Evolutionary conservation across 2,888 invertebrate species (phyloP).

Genomic region (Erannis defoliaria): DNA sequence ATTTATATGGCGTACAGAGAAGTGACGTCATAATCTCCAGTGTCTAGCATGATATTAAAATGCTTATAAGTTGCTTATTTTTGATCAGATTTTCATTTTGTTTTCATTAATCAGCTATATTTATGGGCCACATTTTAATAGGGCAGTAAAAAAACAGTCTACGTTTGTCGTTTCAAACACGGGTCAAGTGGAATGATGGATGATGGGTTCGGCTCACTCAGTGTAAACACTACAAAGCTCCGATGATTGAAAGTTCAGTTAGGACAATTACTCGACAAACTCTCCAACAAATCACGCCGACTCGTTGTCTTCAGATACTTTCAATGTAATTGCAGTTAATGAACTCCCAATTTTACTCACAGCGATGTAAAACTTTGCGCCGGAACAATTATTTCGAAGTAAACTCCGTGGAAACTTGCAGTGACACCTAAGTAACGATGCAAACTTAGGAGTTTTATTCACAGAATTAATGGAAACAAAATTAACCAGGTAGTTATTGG

Average conservation of each 20-base stretch:
- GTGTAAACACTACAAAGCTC: too few species aligned
- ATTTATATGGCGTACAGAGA: too few species aligned
- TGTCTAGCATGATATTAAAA: too few species aligned
- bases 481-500: not conserved
- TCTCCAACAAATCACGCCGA: conserved; percentile 28
- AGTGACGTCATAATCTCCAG: too few species aligned
- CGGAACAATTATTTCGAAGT: conserved; percentile 19
- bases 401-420: not conserved
- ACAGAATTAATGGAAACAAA: not conserved
- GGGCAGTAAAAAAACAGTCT: too few species aligned
- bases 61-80: too few species aligned
- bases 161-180: too few species aligned
- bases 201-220: too few species aligned
- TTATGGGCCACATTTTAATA: too few species aligned
- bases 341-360: conserved; percentile 18
- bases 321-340: conserved; percentile 30
- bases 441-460: not conserved
- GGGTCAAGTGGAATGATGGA: too few species aligned
- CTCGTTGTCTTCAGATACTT: conserved; percentile 14
- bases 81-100: too few species aligned
- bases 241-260: not conserved
- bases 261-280: conserved; percentile 45
- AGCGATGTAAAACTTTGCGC: conserved; percentile 15
- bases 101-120: too few species aligned
- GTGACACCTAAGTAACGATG: not conserved